Evolutionary conservation across 2,113 vertebrate genomes (phyloP), one percentile per base, ranked within the genome.

Genomic region (Macquaria australasica): DNA sequence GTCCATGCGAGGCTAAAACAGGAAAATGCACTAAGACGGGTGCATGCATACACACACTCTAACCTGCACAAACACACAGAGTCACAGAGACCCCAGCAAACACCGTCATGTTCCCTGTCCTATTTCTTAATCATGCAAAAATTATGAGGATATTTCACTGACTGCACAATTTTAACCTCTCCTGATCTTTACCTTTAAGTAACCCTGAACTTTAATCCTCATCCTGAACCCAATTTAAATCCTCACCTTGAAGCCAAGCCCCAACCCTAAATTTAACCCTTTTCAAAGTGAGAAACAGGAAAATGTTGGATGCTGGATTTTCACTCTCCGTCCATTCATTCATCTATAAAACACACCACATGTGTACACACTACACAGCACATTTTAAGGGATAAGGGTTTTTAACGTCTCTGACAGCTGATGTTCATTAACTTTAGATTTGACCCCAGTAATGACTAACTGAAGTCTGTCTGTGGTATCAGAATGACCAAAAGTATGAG

Each of bases 1-100:
- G 89, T 91, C 91, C 85, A 82, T 76, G 83, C 59, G 0, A 79
- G 84, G 77, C 89, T 94, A 69, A 91, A 94, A 95, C 95, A 96
- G 95, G 96, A 96, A 96, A 89, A 73, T 11, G 21, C 81, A 78
- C 73, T 56, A 86, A 92, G 90, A 84, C 62, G 56, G 69, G 59
- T 75, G 55, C 73, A 77, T 64, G 71, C 80, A 86, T 64, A 82
- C 76, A 91, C 87, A 71, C 73, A 87, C 20, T 64, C 58, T 34
- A 79, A 69, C 31, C 34, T 63, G 58, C 69, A 72, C 85, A 66
- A 41, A 81, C 64, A 77, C 50, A 59, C 78, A n/a, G n/a, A 59
- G 55, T 74, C 16, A 63, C 68, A 15, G 16, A 79, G 60, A 63
- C 51, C 18, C 58, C 5, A 34, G 37, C 51, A 28, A 63, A 76